phyloP scores from a whole-genome alignment of 1,140 invertebrate species.

The Aricia agestis region DNA sequence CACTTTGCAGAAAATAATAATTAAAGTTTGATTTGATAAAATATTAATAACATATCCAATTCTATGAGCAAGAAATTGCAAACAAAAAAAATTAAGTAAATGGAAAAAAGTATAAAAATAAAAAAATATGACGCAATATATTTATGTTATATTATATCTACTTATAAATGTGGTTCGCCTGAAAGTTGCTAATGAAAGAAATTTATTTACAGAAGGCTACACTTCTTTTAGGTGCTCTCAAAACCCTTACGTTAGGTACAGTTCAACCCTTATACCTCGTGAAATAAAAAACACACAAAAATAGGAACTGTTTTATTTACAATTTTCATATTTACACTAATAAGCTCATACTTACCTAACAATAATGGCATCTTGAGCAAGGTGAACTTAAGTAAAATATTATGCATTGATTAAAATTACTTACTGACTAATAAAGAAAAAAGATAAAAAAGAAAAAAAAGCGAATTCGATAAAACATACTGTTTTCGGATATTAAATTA shows the following conservation, averaged over 20 bases:
- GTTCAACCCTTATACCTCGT: neutral
- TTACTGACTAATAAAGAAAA: conserved; percentile 20
- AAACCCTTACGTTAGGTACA: neutral
- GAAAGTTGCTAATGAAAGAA: no score
- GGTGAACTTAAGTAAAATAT: conserved; percentile 43
- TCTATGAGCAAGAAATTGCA: no score
- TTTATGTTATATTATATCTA: no score
- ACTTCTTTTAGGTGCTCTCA: no score
- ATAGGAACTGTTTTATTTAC: conserved; percentile 75
- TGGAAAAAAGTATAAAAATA: no score
- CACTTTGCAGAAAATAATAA: no score
- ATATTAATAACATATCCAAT: no score
- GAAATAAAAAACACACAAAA: conserved; percentile 31
- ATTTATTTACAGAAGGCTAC: no score
- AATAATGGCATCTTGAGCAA: conserved; percentile 70
- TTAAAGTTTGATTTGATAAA: no score
- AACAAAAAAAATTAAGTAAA: no score
- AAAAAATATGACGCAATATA: no score
- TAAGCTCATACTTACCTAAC: conserved; percentile 45
- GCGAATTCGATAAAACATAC: conserved; percentile 11
- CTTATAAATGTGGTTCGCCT: no score
- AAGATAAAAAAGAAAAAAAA: conserved; percentile 18
- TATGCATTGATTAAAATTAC: conserved; percentile 33
- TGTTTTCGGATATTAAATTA: neutral
- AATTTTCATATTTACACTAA: conserved; percentile 61